A percentile compares a stretch with the other conserved stretches of the same genome.
phyloP scores from a whole-genome alignment of 2,888 invertebrate genomes.

The Pseudeuparius sepicola region DNA sequence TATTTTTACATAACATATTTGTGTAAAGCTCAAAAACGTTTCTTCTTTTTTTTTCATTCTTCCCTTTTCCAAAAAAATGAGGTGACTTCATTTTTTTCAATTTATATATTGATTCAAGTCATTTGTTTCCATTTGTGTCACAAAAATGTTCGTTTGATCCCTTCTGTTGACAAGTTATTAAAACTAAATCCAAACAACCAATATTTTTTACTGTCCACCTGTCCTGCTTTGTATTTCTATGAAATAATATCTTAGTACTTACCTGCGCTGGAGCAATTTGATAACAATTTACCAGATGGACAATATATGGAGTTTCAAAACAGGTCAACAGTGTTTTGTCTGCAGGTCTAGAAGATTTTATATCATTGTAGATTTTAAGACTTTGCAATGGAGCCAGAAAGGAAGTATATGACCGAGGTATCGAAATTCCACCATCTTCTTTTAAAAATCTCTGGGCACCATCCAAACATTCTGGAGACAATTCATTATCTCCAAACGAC shows the following conservation, averaged over 20 bases:
- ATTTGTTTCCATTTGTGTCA: too few species aligned
- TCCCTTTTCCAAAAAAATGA: too few species aligned
- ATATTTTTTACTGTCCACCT: too few species aligned
- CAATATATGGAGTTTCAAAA: slow-evolving; percentile 85
- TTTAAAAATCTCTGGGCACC: slow-evolving; percentile 82
- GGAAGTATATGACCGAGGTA: slow-evolving; percentile 83
- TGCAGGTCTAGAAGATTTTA: slow-evolving; percentile 42
- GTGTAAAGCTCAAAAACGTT: too few species aligned
- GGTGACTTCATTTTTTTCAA: too few species aligned
- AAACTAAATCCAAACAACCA: too few species aligned
- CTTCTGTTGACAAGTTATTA: too few species aligned
- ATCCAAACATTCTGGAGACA: slow-evolving; percentile 96
- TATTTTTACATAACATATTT: too few species aligned
- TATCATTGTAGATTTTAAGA: slow-evolving; percentile 74
- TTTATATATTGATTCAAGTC: too few species aligned
- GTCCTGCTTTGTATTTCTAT: too few species aligned
- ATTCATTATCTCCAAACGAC: slow-evolving; percentile 97
- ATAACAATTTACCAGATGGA: slow-evolving; percentile 78
- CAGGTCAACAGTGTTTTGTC: slow-evolving; percentile 46
- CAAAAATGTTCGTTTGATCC: too few species aligned
- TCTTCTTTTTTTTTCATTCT: too few species aligned
- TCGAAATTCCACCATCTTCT: slow-evolving; percentile 82
- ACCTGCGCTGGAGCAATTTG: slow-evolving; percentile 61
- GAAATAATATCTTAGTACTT: slow-evolving; percentile 17
- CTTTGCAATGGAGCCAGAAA: slow-evolving; percentile 90